phyloP scores from a whole-genome alignment of 2,797 vertebrate genomes.

The Sternarchorhynchus goeldii region DNA sequence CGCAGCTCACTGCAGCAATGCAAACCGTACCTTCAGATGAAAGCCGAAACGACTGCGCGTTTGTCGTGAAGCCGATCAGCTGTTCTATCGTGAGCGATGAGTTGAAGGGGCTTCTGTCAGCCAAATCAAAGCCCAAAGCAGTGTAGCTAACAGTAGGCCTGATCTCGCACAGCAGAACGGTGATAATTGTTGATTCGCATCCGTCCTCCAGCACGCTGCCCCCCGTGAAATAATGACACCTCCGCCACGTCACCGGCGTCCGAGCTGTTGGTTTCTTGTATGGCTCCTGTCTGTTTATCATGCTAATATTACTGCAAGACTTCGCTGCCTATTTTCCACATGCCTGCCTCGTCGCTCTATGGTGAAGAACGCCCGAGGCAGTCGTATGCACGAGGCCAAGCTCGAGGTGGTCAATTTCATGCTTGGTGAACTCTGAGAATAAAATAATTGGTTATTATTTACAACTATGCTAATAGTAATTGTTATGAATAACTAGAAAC shows the following conservation, averaged over 20 bases:
- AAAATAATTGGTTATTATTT: constrained; percentile 70
- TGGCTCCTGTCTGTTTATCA: constrained; percentile 67
- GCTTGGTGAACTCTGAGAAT: constrained; percentile 69
- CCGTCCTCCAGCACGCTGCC: neutral
- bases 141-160: constrained; percentile 5
- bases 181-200: neutral
- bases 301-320: constrained; percentile 52
- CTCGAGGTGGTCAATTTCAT: constrained; percentile 71
- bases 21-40: constrained; percentile 19
- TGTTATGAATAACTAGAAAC: constrained; percentile 59
- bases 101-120: constrained; percentile 26
- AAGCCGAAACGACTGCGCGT: constrained; percentile 23
- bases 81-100: constrained; percentile 32
- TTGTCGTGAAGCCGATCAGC: constrained; percentile 39
- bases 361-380: constrained; percentile 56
- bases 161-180: neutral
- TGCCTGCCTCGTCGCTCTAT: constrained; percentile 64
- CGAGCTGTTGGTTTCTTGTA: constrained; percentile 46
- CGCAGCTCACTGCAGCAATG: neutral
- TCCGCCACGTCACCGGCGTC: neutral
- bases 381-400: constrained; percentile 49
- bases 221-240: constrained; percentile 19
- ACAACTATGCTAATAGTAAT: constrained; percentile 63
- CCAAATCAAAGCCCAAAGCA: constrained; percentile 15
- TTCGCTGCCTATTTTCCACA: constrained; percentile 69